phyloP scores from a whole-genome alignment of 1,140 invertebrate species.

The Caenorhabditis elegans region WBcel235 BX284604.4:5584501-5585000 shows the following conservation, averaged over 20 bases:
- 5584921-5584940: neutral
- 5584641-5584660: too few relatives aligned
- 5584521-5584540: too few relatives aligned
- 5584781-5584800: conserved; percentile 11
- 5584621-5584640: too few relatives aligned
- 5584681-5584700: conserved; percentile 10
- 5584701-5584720: neutral
- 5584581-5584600: neutral
- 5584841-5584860: conserved; percentile 17
- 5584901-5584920: neutral
- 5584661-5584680: too few relatives aligned
- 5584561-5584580: neutral
- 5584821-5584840: conserved; percentile 18
- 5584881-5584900: neutral
- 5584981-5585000: neutral
- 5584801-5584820: conserved; percentile 23
- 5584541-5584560: too few relatives aligned
- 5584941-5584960: conserved; percentile 11
- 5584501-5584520: too few relatives aligned
- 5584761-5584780: neutral
- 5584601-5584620: too few relatives aligned
- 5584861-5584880: too few relatives aligned
- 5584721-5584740: neutral
- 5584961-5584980: neutral
- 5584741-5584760: conserved; percentile 21